Percentiles rank a stretch among this genome's conserved stretches.
Conservation (phyloP, 2,797 vertebrate species). For the Cheirogaleus major region DNA sequence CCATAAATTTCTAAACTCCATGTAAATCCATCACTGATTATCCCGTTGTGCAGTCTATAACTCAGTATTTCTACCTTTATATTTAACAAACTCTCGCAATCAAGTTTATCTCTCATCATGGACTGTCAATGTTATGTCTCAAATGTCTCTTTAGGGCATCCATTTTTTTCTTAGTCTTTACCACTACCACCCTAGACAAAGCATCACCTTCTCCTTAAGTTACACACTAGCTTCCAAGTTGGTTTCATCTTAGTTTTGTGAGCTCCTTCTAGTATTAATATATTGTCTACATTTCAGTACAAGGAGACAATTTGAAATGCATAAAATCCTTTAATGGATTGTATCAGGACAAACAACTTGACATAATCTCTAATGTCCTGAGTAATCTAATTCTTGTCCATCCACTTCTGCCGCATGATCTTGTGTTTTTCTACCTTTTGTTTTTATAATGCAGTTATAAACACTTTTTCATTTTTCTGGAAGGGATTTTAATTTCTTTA, state of each 20-base stretch:
- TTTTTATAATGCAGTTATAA: not conserved
- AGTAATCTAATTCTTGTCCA: not conserved
- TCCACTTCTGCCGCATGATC: not conserved
- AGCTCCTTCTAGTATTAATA: not conserved
- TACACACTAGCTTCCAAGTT: not conserved
- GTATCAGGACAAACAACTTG: not conserved
- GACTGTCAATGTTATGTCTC: not conserved
- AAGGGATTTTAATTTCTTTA: not conserved
- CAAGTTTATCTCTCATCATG: not conserved
- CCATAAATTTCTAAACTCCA: not conserved
- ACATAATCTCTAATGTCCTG: accelerated
- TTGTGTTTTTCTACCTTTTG: not conserved
- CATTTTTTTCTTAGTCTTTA: not conserved
- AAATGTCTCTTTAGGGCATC: not conserved
- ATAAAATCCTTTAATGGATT: not conserved
- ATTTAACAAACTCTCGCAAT: not conserved
- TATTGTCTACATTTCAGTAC: not conserved
- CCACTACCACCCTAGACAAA: not conserved
- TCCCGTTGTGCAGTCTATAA: not conserved
- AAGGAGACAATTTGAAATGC: not conserved
- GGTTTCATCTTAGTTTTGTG: not conserved
- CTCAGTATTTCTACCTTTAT: not conserved
- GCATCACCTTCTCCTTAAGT: not conserved
- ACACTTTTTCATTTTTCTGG: not conserved
- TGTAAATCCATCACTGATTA: not conserved